A percentile compares a stretch with the other conserved stretches of the same genome.
Conservation (phyloP, 2,888 invertebrate species). For the Panzeria rudis region DNA sequence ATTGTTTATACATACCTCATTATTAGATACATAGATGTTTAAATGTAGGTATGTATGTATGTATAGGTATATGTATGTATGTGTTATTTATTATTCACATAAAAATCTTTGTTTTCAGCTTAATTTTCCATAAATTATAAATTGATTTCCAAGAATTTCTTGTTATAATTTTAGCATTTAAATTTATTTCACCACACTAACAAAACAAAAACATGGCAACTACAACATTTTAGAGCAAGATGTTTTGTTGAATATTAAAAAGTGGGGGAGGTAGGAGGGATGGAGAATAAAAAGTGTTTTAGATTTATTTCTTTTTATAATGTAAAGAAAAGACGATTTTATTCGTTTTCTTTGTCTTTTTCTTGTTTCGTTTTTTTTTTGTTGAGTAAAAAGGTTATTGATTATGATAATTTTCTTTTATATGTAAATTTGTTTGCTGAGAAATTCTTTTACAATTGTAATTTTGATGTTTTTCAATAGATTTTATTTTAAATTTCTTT, state of each 20-base stretch:
- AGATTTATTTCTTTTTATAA: conserved; percentile 24
- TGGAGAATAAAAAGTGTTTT: neutral
- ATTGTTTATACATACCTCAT: neutral
- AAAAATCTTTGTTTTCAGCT: neutral
- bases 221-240: conserved; percentile 24
- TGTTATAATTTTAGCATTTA: conserved; percentile 31
- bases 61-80: neutral
- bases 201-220: conserved; percentile 34
- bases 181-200: conserved; percentile 43
- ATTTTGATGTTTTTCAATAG: conserved; percentile 15
- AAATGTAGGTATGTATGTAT: neutral
- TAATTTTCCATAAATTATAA: conserved; percentile 39
- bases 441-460: conserved; percentile 15
- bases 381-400: conserved; percentile 56
- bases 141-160: conserved; percentile 56
- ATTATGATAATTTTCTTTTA: conserved; percentile 46
- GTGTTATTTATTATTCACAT: conserved; percentile 1
- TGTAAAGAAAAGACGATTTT: conserved; percentile 12
- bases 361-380: conserved; percentile 22
- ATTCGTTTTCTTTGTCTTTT: conserved; percentile 8
- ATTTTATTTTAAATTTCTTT: conserved; percentile 8
- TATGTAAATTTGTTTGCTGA: conserved; percentile 18
- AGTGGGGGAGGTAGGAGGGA: neutral
- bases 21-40: neutral
- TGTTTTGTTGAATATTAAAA: conserved; percentile 18